Evolutionary conservation across 2,888 invertebrate genomes (phyloP), one percentile per base, ranked within the genome.

Genomic region (Eristalis intricaria): DNA sequence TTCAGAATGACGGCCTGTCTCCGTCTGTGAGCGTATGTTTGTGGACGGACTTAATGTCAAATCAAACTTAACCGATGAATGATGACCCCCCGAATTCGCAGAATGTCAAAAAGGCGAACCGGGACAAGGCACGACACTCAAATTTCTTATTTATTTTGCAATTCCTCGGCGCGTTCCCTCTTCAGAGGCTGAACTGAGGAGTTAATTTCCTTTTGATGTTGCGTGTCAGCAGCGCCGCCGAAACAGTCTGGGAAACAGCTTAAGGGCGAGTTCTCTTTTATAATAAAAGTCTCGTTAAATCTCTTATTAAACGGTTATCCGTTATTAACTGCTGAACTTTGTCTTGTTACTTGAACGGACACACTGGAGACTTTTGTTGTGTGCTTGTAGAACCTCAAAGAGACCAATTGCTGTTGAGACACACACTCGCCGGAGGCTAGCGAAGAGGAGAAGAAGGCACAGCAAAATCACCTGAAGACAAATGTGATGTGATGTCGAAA

Each of bases 271-370:
- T 74, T 81, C 74, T 66, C 26, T 61, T 43, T 43, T 29, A 38
- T 38, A 69, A 50, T 50, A 19, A 78, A 58, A 63, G 63, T 61
- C 69, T 79, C 78, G 71, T 74, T 68, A 80, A 74, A 56, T 68
- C 29, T 77, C 77, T 29, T 74, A 81, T 74, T 81, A 74, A 82
- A 85, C 65, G 50, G 74, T 81, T 81, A 69, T 81, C 68, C 64
- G 74, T 83, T 86, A 83, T 79, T 78, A 83, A 70, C 83, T 79
- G 66, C 82, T 78, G 82, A 82, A 77, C 69, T 74, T 78, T 65
- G 43, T 60, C 26, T 11, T 32, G 50, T 63, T 63, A 50, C 63
- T 61, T 79, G 19, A 43, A 66, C 15, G 69, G 23, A 19, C 22
- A 8, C 15, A 4, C 11, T 60, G 50, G 10, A 50, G 19, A 19